Percentiles rank a stretch among this genome's conserved stretches.
phyloP scores from a whole-genome alignment of 1,140 invertebrate genomes.

The Drosophila suzukii region DNA sequence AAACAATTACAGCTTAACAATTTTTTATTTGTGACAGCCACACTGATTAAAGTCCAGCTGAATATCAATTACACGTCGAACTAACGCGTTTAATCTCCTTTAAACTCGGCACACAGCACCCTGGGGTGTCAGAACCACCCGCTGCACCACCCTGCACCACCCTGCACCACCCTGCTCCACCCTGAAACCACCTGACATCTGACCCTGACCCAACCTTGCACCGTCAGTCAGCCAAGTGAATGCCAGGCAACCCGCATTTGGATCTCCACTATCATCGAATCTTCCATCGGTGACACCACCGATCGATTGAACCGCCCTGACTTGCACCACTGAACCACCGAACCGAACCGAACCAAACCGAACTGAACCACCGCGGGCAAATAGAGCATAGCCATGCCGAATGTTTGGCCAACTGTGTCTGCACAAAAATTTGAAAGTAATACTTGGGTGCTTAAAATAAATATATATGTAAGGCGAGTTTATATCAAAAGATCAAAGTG shows the following conservation, averaged over 20 bases:
- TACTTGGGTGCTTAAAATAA: neutral
- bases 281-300: conserved; percentile 27
- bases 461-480: neutral
- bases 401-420: conserved; percentile 68
- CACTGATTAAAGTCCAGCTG: neutral
- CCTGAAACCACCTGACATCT: conserved; percentile 3
- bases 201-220: conserved; percentile 39
- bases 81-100: conserved; percentile 4
- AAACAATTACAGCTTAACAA: neutral
- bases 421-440: conserved; percentile 60
- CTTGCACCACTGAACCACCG: conserved; percentile 38
- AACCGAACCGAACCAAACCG: conserved; percentile 13
- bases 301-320: conserved; percentile 21
- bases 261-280: conserved; percentile 2
- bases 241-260: neutral
- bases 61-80: conserved; percentile 15
- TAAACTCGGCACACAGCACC: conserved; percentile 9
- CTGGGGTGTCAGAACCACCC: conserved; percentile 23
- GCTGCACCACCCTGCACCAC: neutral
- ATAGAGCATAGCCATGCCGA: conserved; percentile 69
- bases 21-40: neutral
- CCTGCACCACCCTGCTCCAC: neutral
- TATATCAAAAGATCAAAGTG: conserved; percentile 3
- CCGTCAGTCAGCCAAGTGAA: conserved; percentile 28
- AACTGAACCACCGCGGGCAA: conserved; percentile 38